phyloP scores from a whole-genome alignment of 1,140 invertebrate genomes.

The Steinernema khuongi region DNA sequence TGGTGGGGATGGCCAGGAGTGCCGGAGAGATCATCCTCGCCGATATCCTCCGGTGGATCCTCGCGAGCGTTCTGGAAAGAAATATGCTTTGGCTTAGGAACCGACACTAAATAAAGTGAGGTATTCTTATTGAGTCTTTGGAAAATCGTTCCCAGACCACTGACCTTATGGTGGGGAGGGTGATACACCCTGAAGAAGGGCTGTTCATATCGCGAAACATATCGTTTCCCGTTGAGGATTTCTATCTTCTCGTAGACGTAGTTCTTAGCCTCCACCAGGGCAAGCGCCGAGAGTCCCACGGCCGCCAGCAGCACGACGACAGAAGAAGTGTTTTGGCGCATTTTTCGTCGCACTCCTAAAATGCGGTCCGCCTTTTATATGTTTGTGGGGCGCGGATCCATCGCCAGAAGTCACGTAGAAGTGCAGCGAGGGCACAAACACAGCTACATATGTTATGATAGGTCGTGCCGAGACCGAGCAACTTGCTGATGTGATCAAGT shows the following conservation, averaged over 20 bases:
- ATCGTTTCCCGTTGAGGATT: neutral
- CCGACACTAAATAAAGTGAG: too few species aligned
- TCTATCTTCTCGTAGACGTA: neutral
- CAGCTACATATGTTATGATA: too few species aligned
- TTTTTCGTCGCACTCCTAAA: too few species aligned
- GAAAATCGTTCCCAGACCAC: neutral
- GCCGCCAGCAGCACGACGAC: too few species aligned
- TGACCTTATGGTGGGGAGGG: neutral
- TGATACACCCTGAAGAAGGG: conserved; percentile 5
- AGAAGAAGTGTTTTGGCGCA: too few species aligned
- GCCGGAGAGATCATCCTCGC: neutral
- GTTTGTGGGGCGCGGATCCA: too few species aligned
- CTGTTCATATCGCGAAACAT: neutral
- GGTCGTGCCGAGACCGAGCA: too few species aligned
- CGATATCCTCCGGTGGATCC: neutral
- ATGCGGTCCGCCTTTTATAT: too few species aligned
- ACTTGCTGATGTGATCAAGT: too few species aligned
- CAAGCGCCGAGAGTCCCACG: too few species aligned
- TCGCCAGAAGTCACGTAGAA: too few species aligned
- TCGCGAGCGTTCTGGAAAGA: neutral
- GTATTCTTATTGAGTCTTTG: neutral
- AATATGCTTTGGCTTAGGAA: neutral
- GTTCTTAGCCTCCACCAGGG: neutral
- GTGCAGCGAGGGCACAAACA: too few species aligned
- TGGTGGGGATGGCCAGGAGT: neutral